Conservation (phyloP, 2,797 vertebrate genomes). For the Morus bassanus region DNA sequence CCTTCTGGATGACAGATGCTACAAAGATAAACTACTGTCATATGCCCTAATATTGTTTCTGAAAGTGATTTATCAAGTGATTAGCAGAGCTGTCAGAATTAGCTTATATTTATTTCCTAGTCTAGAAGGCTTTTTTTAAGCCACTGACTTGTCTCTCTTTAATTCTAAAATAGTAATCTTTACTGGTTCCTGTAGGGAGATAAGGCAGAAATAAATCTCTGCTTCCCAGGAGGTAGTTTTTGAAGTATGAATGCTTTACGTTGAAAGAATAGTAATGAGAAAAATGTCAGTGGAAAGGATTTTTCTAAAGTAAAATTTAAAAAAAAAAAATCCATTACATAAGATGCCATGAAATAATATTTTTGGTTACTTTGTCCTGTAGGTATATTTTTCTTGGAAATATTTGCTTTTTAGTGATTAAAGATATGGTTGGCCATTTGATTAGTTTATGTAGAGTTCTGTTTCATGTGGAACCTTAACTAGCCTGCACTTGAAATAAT, state of each 20-base stretch:
- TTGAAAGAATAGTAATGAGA: background rate
- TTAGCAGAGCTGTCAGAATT: slow-evolving; percentile 25
- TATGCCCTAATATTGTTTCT: background rate
- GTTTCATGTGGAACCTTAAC: background rate
- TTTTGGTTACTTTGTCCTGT: background rate
- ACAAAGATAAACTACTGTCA: slow-evolving; percentile 18
- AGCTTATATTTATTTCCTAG: background rate
- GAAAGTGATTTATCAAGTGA: slow-evolving; percentile 23
- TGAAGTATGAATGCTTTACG: background rate
- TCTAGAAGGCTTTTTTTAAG: background rate
- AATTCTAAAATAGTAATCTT: background rate
- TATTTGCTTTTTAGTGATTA: background rate
- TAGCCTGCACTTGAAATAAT: background rate
- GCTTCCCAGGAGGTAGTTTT: background rate
- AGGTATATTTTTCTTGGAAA: background rate
- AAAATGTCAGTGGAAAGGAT: background rate
- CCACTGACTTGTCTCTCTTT: background rate
- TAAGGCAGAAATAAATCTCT: background rate
- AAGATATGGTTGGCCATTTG: background rate
- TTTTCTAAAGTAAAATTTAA: background rate
- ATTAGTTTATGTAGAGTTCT: background rate
- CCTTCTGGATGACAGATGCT: slow-evolving; percentile 1
- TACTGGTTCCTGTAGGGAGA: background rate
- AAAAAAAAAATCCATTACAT: background rate
- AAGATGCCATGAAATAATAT: background rate